These are phyloP conservation scores for Melanotaenia pygmaea DNA, from an alignment of 2,797 vertebrate genomes.

Conservation along the genomic window DNA sequence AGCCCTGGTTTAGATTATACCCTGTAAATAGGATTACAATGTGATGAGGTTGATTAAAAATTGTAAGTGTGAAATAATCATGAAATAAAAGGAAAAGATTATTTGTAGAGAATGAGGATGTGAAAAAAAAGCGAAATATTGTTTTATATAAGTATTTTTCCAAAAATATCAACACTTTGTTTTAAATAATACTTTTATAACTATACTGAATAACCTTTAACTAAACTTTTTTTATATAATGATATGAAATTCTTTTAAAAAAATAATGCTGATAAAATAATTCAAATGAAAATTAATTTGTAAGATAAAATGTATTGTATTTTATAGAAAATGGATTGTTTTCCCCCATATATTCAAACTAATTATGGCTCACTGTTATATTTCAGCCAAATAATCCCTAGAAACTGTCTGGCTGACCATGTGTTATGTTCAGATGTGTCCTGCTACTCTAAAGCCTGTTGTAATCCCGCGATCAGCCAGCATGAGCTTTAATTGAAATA, in stretches of 20 bases:
- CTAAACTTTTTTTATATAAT: background rate
- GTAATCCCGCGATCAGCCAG: constrained; percentile 79
- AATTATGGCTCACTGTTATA: constrained; percentile 42
- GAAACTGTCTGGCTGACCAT: constrained; percentile 56
- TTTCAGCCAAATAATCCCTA: constrained; percentile 51
- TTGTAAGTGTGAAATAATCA: background rate
- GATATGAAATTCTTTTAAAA: too few relatives aligned
- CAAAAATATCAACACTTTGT: too few relatives aligned
- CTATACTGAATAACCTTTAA: too few relatives aligned
- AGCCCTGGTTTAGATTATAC: background rate
- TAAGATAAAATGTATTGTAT: background rate
- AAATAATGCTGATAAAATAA: background rate
- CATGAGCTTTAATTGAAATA: constrained; percentile 86
- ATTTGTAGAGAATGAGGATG: background rate
- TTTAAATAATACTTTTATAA: too few relatives aligned
- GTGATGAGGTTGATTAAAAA: background rate
- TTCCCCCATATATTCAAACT: background rate
- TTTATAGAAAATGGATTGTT: background rate
- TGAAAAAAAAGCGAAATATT: background rate
- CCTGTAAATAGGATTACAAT: background rate
- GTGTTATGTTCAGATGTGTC: constrained; percentile 71
- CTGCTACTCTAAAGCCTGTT: constrained; percentile 69
- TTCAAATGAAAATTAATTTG: background rate
- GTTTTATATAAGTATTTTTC: too few relatives aligned
- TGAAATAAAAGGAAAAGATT: background rate